Base-by-base conservation (phyloP, 1,140 invertebrate species). In the Batillaria attramentaria region DNA sequence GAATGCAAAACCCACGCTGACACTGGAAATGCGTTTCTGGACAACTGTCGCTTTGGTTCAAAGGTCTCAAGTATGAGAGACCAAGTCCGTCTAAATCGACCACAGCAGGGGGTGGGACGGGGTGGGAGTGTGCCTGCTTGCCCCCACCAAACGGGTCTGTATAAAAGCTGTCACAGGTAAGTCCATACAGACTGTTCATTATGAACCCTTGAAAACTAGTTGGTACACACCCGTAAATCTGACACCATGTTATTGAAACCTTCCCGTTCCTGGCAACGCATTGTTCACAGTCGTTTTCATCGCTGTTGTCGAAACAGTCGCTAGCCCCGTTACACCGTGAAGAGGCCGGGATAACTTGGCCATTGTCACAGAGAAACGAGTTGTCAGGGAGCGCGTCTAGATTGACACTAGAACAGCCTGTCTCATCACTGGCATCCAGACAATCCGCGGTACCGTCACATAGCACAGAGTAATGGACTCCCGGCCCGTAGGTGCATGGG, bases 381-480 rank as follows among this genome's bases (percentile, higher is more conserved):
- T 33, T n/a, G 0, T 13, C 1, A 0, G 35, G 35, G 16, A 77
- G 24, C 10, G 28, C 10, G 8, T 1, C 41, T 28, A 57, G 68
- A 31, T 31, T 31, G 10, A 65, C 18, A 0, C 43, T 28, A 1
- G 28, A 18, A 41, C 80, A 81, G 6, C 31, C 35, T 2, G 41
- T 43, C 50, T 81, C 80, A 35, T 81, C 80, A 46, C 62, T 69
- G 1, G 31, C 41, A 33, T 78, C 80, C 20, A 33, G 42, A 43
- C 80, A 81, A 24, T 77, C 72, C 8, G 0, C 5, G 8, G 66
- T 46, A 10, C 80, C 80, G 57, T 78, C 72, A 78, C 80, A 81
- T 24, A 81, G 43, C 24, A 77, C 33, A 3, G 73, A 28, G 33
- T 72, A 77, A 41, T 69, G 50, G 43, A 80, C 33, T 24, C 18